A percentile compares a stretch with the other conserved stretches of the same genome.
phyloP scores from a whole-genome alignment of 2,888 invertebrate species.

The Eupithecia exiguata region DNA sequence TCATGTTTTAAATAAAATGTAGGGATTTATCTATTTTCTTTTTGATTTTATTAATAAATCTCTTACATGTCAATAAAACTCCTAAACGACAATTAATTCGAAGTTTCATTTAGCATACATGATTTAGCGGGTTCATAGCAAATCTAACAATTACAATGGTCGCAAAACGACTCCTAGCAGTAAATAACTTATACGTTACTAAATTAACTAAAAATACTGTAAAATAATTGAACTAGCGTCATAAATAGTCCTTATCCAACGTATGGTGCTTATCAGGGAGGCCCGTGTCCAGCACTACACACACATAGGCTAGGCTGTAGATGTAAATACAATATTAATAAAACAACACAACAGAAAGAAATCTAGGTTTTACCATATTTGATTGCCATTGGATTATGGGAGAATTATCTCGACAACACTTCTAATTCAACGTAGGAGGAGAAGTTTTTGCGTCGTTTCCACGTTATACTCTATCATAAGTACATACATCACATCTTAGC shows the following conservation, averaged over 20 bases:
- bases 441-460: neutral
- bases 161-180: neutral
- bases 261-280: neutral
- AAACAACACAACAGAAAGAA: neutral
- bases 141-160: neutral
- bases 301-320: neutral
- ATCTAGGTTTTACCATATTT: neutral
- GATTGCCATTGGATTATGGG: neutral
- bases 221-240: no score
- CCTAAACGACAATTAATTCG: neutral
- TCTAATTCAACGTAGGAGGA: neutral
- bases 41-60: no score
- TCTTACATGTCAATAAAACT: no score
- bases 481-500: slow-evolving; percentile 18
- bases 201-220: no score
- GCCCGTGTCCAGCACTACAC: neutral
- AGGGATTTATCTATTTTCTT: no score
- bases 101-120: neutral
- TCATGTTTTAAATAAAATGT: no score
- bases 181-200: no score
- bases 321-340: neutral
- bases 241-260: neutral
- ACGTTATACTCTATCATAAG: neutral
- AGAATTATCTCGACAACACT: neutral
- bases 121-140: neutral